Evolutionary conservation across 1,140 invertebrate genomes (phyloP).

Genomic region (Lysiphlebus fabarum): DNA sequence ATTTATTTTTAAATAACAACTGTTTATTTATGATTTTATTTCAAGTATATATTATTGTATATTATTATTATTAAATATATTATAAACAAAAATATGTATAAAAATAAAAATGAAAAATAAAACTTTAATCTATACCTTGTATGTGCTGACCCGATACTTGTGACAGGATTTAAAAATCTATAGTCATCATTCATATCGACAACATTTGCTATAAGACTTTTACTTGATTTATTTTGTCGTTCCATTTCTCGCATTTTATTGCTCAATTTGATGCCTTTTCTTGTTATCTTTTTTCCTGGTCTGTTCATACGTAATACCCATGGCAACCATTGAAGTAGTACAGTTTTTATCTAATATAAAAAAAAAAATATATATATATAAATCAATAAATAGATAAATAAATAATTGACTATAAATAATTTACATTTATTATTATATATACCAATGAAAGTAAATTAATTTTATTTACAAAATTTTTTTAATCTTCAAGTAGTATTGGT

Average conservation of each 20-base stretch:
- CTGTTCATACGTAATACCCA: constrained; percentile 91
- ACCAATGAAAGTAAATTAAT: background rate
- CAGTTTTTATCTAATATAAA: constrained; percentile 75
- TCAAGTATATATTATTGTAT: no score
- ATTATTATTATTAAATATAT: no score
- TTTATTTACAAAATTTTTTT: no score
- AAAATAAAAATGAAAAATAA: no score
- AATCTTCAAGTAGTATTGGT: no score
- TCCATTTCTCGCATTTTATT: constrained; percentile 88
- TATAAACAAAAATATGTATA: no score
- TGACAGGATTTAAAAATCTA: constrained; percentile 58
- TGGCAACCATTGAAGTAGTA: constrained; percentile 95
- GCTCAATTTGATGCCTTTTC: constrained; percentile 83
- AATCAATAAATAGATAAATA: background rate
- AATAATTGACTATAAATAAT: background rate
- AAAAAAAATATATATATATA: constrained; percentile 1
- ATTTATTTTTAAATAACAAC: constrained; percentile 4
- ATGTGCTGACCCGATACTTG: constrained; percentile 43
- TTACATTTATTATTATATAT: constrained; percentile 5
- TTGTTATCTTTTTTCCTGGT: constrained; percentile 89
- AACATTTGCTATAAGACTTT: constrained; percentile 89
- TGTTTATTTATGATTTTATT: no score
- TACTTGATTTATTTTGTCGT: constrained; percentile 87
- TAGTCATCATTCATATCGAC: constrained; percentile 94
- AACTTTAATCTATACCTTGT: no score